Conservation (phyloP, 1,140 invertebrate species). For the Andrena cerasifolii region DNA sequence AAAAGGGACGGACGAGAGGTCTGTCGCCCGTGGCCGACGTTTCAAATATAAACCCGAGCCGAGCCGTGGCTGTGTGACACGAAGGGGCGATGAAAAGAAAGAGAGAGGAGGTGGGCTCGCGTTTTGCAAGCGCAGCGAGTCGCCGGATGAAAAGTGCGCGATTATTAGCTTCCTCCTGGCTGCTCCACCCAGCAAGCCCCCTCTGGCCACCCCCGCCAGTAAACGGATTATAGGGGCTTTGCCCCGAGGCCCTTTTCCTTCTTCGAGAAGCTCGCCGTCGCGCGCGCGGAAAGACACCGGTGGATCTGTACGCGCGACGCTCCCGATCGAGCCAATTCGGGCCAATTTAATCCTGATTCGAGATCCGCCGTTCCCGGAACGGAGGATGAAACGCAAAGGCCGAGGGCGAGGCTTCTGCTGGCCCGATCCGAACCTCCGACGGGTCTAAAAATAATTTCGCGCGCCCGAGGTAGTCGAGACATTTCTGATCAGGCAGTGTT, state of each 20-base stretch:
- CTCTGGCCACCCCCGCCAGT: not conserved
- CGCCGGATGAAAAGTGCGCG: slow-evolving; percentile 44
- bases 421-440: not conserved
- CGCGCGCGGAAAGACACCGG: slow-evolving; percentile 20
- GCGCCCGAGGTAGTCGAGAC: too few relatives aligned
- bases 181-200: not conserved
- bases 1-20: slow-evolving; percentile 11
- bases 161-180: slow-evolving; percentile 45
- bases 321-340: slow-evolving; percentile 45
- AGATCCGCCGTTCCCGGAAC: slow-evolving; percentile 50
- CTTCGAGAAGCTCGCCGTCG: not conserved
- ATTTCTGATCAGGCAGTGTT: too few relatives aligned
- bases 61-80: not conserved
- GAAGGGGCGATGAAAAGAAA: not conserved
- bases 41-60: slow-evolving; percentile 19
- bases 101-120: slow-evolving; percentile 8
- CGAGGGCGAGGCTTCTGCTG: not conserved
- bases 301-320: slow-evolving; percentile 20
- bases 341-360: slow-evolving; percentile 56
- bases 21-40: not conserved
- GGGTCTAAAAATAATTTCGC: too few relatives aligned
- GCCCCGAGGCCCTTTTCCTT: slow-evolving; percentile 27
- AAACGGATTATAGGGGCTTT: slow-evolving; percentile 53
- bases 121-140: slow-evolving; percentile 51
- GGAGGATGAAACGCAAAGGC: slow-evolving; percentile 46